These are phyloP conservation scores for Tinea semifulvella DNA, from an alignment of 2,888 invertebrate species.

Conservation along the genomic window DNA sequence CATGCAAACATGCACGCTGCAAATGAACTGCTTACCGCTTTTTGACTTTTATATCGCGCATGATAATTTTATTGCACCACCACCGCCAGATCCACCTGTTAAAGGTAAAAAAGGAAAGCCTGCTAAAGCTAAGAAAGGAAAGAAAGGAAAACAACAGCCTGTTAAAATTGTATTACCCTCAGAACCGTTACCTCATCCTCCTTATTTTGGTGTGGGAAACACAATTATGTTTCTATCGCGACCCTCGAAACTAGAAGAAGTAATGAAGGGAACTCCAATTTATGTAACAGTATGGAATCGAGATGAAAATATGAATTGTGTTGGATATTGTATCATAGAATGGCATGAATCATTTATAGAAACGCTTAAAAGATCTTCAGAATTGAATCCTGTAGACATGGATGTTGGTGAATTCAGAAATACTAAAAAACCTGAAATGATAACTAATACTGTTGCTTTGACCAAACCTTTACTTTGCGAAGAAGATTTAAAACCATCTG, in stretches of 20 bases:
- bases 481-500: constrained; percentile 52
- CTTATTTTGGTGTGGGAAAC: constrained; percentile 56
- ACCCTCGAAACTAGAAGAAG: constrained; percentile 46
- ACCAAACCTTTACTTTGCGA: constrained; percentile 45
- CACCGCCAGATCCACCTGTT: constrained; percentile 43
- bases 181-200: constrained; percentile 54
- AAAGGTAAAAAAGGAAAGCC: constrained; percentile 24
- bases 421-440: constrained; percentile 41
- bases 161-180: constrained; percentile 43
- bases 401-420: constrained; percentile 48
- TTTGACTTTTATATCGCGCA: constrained; percentile 59
- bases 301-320: constrained; percentile 48
- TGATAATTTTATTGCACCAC: constrained; percentile 53
- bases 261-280: constrained; percentile 45
- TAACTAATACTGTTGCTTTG: constrained; percentile 48
- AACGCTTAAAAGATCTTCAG: constrained; percentile 37
- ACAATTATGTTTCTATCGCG: constrained; percentile 50
- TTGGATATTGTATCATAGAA: constrained; percentile 43
- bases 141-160: constrained; percentile 32
- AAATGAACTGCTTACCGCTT: constrained; percentile 51
- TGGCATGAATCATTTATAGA: constrained; percentile 53
- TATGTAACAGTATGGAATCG: constrained; percentile 56
- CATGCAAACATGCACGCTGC: constrained; percentile 53
- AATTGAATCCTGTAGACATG: constrained; percentile 47
- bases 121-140: constrained; percentile 28